phyloP scores from a whole-genome alignment of 2,113 vertebrate species.

The Oreochromis tanganicae region DNA sequence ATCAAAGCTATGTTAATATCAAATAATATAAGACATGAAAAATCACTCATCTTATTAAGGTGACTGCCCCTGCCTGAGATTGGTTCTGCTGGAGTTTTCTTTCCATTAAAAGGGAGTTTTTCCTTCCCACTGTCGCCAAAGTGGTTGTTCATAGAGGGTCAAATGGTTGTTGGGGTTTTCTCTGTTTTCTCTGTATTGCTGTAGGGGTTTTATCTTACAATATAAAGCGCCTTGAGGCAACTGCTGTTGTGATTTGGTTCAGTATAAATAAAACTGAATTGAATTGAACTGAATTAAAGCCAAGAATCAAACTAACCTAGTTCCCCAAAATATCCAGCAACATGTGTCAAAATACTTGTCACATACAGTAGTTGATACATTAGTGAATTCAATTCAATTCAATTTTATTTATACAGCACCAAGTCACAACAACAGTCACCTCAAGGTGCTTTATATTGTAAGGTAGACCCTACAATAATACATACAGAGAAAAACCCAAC shows the following conservation, averaged over 20 bases:
- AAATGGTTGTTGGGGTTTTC: background rate
- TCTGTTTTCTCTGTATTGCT: background rate
- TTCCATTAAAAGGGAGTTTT: rapidly evolving
- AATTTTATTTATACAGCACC: rapidly evolving
- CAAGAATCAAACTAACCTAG: background rate
- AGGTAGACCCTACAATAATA: background rate
- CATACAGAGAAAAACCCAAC: background rate
- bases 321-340: background rate
- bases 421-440: background rate
- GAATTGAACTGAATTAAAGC: background rate
- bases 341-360: background rate
- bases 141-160: rapidly evolving
- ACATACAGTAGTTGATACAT: background rate
- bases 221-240: background rate
- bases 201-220: background rate
- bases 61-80: rapidly evolving
- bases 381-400: background rate
- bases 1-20: background rate
- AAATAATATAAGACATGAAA: background rate
- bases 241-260: background rate
- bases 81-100: rapidly evolving
- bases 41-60: background rate
- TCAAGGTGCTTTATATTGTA: background rate
- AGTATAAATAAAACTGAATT: background rate
- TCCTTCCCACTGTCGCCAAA: rapidly evolving